Base-by-base conservation (phyloP, 2,113 vertebrate genomes). In the Poeciliopsis prolifica region DNA sequence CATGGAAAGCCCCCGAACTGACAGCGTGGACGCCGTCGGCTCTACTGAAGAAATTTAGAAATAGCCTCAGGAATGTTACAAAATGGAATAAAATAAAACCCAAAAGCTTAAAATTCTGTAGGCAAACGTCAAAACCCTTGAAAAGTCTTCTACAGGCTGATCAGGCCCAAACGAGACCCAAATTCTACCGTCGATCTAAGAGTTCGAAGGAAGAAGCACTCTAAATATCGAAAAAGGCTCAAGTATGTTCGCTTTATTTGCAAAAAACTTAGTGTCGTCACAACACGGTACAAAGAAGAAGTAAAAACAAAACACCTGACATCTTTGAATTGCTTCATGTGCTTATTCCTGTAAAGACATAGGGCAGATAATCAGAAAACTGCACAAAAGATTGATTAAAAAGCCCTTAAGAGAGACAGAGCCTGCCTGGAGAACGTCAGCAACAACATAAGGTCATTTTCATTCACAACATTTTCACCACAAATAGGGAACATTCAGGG, bases 181-280 rank as follows among this genome's bases (percentile, higher is more conserved):
- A 15, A 19, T 51, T 24, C 22, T 58, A n/a, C 22, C 8, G 22
- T 10, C 7, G 3, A 58, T 58, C 22, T 31, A 31, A 31, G 30
- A 22, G 22, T 9, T 54, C 0, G 10, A 54, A 7, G 22, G 24
- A 58, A 30, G 17, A 31, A 48, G 22, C 65, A 44, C 66, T 17
- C 31, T 68, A 35, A 71, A 72, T 65, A 73, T 19, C 11, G 37
- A 48, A 8, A 76, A 1, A 0, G 24, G 8, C 42, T 54, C 91
- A 92, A 93, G 85, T 91, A 91, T 30, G 78, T 82, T 79, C 82
- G 74, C 86, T 95, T 94, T 94, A 94, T 93, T 95, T 91, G 28
- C 68, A 81, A 86, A 28, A 87, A 82, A 70, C 85, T 90, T 92
- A 92, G 91, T 93, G 78, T 88, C 79, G 90, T 72, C 79, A 92